Base-by-base conservation (phyloP, 37 sponge, comb jelly and placozoan genomes). In the Mnemiopsis leidyi region DNA sequence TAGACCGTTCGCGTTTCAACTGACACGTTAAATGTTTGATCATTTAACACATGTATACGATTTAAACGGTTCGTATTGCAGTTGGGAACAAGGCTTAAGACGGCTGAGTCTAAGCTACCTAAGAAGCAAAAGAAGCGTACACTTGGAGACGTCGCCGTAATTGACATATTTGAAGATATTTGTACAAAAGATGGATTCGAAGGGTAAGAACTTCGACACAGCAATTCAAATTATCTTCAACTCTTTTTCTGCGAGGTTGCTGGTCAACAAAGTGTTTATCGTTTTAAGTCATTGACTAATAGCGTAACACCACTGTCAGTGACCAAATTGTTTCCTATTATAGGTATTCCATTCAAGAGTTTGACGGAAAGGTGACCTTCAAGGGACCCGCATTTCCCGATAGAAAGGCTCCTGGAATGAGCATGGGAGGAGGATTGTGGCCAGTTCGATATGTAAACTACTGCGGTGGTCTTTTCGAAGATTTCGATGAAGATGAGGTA, bases 351-450 rank as follows among this genome's bases (percentile, higher is more conserved):
- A 40, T 85, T 3, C 90, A 85, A 40, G 90, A 85, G 25, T 85
- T 85, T 85, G 90, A 29, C 32, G 90, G 90, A n/a, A 18, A 36
- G 48, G 90, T 85, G 36, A 40, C 61, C 2, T 40, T 85, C 3
- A 85, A 85, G 90, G 90, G 90, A 23, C 90, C 90, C 9, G 90
- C 90, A 38, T 85, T 85, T 61, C 90, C 90, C 13, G 39, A 36
- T 26, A n/a, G 90, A 3, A 85, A 36, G 28, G 90, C 32, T 23
- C 18, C 90, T 26, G 90, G 90, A 2, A 85, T 85, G 90, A 40
- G 61, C 35, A 85, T 85, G 90, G 90, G 90, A 13, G 90, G 90
- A 5, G 90, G 90, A 39, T 25, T 85, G 40, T 85, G 90, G 90
- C 90, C 90, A 0, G 2, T n/a, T 37, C 40, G 90, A 9, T 85